phyloP scores from a whole-genome alignment of 2,113 vertebrate species.

The Entosphenus tridentatus region DNA sequence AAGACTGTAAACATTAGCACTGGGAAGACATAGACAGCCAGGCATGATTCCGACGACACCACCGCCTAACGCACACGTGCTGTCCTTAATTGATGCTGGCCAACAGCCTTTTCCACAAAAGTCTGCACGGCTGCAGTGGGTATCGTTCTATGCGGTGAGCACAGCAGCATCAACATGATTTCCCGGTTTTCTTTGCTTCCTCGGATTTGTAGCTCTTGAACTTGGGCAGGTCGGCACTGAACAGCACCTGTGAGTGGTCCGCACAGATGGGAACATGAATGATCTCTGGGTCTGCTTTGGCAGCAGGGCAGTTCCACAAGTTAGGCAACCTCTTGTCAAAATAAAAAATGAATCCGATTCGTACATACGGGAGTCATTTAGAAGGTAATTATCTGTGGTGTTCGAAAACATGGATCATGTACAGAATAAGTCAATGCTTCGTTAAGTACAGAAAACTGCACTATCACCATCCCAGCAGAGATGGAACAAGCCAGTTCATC shows the following conservation, averaged over 20 bases:
- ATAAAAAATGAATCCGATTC: background rate
- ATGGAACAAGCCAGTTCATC: no score
- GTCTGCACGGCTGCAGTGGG: no score
- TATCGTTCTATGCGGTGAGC: no score
- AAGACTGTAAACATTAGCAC: background rate
- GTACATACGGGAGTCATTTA: background rate
- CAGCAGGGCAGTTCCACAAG: background rate
- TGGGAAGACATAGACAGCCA: background rate
- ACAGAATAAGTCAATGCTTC: background rate
- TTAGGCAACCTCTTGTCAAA: background rate
- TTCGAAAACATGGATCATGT: background rate
- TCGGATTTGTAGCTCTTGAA: slow-evolving; percentile 23
- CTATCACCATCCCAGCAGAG: no score
- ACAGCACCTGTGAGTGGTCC: slow-evolving; percentile 35
- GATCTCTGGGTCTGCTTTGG: background rate
- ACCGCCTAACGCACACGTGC: no score
- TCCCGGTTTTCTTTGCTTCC: background rate
- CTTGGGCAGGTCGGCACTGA: slow-evolving; percentile 54
- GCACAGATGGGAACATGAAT: background rate
- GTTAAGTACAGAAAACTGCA: background rate
- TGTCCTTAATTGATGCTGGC: no score
- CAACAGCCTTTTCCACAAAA: no score
- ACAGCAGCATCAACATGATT: no score
- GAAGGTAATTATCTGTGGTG: background rate
- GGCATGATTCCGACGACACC: background rate